Conservation (phyloP, 2,888 invertebrate species). For the Incurvaria masculella region DNA sequence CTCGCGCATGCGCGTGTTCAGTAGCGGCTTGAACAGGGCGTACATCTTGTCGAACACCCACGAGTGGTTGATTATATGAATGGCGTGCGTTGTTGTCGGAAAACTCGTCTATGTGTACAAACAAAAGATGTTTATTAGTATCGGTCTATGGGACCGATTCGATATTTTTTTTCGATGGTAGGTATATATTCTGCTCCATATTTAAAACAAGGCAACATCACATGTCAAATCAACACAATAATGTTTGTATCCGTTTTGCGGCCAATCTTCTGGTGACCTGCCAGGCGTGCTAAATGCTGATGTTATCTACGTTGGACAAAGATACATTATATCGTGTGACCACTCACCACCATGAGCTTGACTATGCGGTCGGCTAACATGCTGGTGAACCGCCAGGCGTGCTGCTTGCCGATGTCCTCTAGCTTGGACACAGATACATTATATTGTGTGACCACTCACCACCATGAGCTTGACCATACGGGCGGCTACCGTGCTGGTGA, state of each 20-base stretch:
- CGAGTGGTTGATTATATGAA: conserved; percentile 77
- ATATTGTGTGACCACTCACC: no score
- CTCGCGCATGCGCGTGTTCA: conserved; percentile 65
- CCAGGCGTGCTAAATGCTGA: neutral
- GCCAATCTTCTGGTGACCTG: neutral
- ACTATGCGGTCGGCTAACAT: conserved; percentile 64
- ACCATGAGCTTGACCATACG: conserved; percentile 68
- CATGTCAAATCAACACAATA: no score
- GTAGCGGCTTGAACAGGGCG: conserved; percentile 73
- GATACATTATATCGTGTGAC: no score
- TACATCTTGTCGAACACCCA: conserved; percentile 79
- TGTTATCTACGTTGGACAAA: no score
- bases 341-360: conserved; percentile 66
- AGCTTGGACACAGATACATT: conserved; percentile 75
- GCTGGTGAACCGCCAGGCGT: conserved; percentile 72
- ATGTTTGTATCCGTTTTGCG: no score
- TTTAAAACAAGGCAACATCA: no score
- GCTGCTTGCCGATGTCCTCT: conserved; percentile 66
- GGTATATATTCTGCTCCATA: no score
- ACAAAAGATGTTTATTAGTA: conserved; percentile 2
- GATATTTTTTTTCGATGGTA: no score
- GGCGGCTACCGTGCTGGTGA: conserved; percentile 67
- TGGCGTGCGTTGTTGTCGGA: conserved; percentile 68
- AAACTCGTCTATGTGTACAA: conserved; percentile 61
- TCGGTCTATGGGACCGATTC: no score